Evolutionary conservation across 2,797 vertebrate genomes (phyloP).

Genomic region (Leptodactylus fallax): DNA sequence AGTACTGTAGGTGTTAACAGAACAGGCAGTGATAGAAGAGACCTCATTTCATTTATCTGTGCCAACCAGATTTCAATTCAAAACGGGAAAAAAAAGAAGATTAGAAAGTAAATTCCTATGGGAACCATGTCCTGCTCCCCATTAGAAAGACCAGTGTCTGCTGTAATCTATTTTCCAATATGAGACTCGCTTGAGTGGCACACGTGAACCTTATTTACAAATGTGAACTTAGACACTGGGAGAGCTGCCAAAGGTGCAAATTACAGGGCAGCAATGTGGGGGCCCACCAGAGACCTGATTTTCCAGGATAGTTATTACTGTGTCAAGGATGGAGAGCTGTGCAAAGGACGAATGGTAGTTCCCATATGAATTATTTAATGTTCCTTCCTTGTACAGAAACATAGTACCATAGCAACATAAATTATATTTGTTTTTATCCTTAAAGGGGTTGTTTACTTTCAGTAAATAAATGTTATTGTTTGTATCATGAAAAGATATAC

Average conservation of each 20-base stretch:
- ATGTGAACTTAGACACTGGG: constrained; percentile 38
- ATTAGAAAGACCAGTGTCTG: constrained; percentile 67
- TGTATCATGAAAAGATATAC: too few species aligned
- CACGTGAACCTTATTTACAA: constrained; percentile 45
- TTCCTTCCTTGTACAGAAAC: not conserved
- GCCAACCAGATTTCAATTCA: constrained; percentile 65
- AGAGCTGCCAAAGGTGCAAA: constrained; percentile 47
- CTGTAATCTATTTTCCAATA: constrained; percentile 47
- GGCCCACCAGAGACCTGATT: not conserved
- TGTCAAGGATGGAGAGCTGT: not conserved
- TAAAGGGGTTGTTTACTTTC: not conserved
- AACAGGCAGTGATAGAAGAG: not conserved
- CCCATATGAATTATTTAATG: not conserved
- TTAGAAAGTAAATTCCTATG: constrained; percentile 66
- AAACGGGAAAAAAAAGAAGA: constrained; percentile 66
- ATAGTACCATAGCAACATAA: not conserved
- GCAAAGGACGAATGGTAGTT: not conserved
- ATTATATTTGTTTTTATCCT: not conserved
- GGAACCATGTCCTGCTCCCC: constrained; percentile 65
- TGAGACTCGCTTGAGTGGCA: constrained; percentile 58
- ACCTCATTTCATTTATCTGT: constrained; percentile 68
- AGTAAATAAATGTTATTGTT: too few species aligned
- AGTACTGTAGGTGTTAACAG: not conserved
- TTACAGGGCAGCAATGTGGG: not conserved
- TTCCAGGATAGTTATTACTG: not conserved